Evolutionary conservation across 2,888 invertebrate species (phyloP), one percentile per base, ranked within the genome.

Genomic region (Myathropa florea): DNA sequence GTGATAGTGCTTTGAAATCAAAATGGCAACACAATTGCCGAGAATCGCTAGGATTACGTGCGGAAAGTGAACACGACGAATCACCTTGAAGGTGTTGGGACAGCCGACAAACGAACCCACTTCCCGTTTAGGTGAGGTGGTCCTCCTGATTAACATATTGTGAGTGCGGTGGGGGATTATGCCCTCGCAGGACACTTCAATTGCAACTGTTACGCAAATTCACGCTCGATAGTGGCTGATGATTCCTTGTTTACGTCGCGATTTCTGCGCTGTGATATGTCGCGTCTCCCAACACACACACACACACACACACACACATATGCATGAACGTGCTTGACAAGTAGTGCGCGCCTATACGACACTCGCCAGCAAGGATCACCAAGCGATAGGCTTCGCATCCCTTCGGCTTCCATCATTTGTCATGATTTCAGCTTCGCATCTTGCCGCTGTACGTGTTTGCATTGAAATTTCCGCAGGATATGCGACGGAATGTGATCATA

Each of bases 11-110:
- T 33, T 59, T 57, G 21, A 81, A 84, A 76, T 82, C 73, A 77
- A 85, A 82, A 85, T 85, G 81, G 84, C 81, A 85, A 81, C 71
- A 85, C 70, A 85, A 81, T 30, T 81, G 72, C 28, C 14, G 60
- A 65, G 64, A 59, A 71, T 78, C 71, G 63, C 63, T 59, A 57
- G 78, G 55, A 57, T 79, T 79, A 71, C 46, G 59, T 53, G 46
- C 18, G 46, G 30, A 23, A 79, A 64, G 67, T 39, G 61, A 64
- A 46, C 18, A 46, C 33, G 33, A 28, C 39, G 55, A 61, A 53
- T 78, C 70, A 71, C 79, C 79, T 72, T 64, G 59, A 65, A 60
- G 60, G 72, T 72, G 53, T 72, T 70, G 59, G 79, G 71, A 72
- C 72, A 72, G 39, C 33, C 57, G 12, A 33, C 30, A 33, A 33